Evolutionary conservation across 2,113 vertebrate species (phyloP).

Genomic region (Jacana jacana): DNA sequence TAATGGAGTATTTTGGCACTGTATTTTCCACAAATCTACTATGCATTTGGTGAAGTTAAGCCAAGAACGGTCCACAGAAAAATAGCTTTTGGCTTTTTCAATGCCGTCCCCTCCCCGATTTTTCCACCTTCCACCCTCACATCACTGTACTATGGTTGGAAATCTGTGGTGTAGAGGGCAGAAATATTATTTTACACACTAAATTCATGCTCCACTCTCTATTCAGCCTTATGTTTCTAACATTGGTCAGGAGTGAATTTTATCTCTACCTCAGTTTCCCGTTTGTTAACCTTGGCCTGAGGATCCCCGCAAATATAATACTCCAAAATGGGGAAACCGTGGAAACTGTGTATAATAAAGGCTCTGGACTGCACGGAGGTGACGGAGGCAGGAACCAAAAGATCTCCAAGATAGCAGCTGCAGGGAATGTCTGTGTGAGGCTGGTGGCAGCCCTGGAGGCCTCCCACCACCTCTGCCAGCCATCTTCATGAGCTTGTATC

Average conservation of each 20-base stretch:
- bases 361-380: not conserved
- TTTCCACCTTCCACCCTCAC: not conserved
- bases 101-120: not conserved
- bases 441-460: not conserved
- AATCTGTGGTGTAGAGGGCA: not conserved
- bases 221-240: not conserved
- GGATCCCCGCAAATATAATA: not conserved
- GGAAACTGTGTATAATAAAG: not conserved
- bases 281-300: not conserved
- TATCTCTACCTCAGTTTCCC: not conserved
- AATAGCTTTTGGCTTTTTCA: not conserved
- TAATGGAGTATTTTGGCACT: not conserved
- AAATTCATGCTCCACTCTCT: accelerated
- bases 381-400: not conserved
- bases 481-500: accelerated
- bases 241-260: not conserved
- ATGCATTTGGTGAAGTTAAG: not conserved
- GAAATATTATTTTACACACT: not conserved
- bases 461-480: accelerated
- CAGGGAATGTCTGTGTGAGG: accelerated
- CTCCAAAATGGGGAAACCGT: accelerated
- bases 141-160: not conserved
- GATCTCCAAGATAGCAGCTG: accelerated
- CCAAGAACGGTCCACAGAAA: not conserved
- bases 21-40: not conserved